A percentile compares a stretch with the other conserved stretches of the same genome.
Evolutionary conservation across 2,797 vertebrate species (phyloP).

Genomic region (Scyliorhinus canicula): DNA sequence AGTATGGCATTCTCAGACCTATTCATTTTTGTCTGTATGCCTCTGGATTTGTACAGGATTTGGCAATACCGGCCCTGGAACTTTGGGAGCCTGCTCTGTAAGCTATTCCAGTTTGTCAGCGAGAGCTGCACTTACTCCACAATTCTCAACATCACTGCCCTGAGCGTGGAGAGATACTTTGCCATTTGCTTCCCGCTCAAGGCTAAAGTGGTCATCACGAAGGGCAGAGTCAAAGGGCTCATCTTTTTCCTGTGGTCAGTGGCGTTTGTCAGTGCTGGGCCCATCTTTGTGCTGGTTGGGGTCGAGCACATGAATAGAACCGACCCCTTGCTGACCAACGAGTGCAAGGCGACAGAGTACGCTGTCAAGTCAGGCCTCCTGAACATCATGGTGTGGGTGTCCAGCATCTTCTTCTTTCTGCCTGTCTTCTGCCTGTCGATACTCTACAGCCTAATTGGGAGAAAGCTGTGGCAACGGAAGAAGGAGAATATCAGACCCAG

Average conservation of each 20-base stretch:
- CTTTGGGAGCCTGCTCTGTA: conserved; percentile 83
- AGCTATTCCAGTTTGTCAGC: conserved; percentile 92
- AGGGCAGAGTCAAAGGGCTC: conserved; percentile 77
- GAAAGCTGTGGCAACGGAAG: conserved; percentile 82
- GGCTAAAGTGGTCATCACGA: conserved; percentile 88
- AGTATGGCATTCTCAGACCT: conserved; percentile 97
- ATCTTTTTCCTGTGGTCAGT: conserved; percentile 83
- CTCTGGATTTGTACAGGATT: conserved; percentile 86
- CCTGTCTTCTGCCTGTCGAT: conserved; percentile 92
- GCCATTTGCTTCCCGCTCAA: conserved; percentile 91
- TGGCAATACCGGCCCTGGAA: conserved; percentile 95
- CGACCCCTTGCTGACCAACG: conserved; percentile 73
- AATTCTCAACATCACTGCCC: conserved; percentile 91
- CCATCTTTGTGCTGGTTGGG: conserved; percentile 90
- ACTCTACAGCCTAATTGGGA: conserved; percentile 91
- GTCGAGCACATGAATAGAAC: conserved; percentile 76
- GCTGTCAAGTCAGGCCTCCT: conserved; percentile 87
- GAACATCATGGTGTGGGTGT: conserved; percentile 91
- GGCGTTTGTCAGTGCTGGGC: conserved; percentile 80
- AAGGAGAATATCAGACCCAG: conserved; percentile 69
- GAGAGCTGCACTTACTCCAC: conserved; percentile 95
- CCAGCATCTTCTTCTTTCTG: conserved; percentile 89
- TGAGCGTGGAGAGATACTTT: conserved; percentile 91
- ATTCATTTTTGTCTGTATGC: conserved; percentile 93
- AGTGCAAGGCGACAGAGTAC: conserved; percentile 87